These are phyloP conservation scores for Dicyrtoma fusca DNA, from an alignment of 2,888 invertebrate genomes.

Conservation along the genomic window DNA sequence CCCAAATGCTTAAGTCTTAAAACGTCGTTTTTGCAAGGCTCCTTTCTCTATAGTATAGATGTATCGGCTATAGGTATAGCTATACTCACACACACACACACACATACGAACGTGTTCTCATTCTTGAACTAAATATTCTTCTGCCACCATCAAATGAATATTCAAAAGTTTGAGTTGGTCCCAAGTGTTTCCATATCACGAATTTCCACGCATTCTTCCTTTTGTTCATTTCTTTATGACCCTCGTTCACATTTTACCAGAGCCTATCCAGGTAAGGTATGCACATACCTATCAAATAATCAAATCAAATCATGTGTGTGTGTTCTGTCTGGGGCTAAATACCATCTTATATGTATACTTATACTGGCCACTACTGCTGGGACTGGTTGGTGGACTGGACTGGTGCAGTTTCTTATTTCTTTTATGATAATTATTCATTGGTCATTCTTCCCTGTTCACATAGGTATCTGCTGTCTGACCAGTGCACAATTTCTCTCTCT, in stretches of 20 bases:
- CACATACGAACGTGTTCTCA: no score
- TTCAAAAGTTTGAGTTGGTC: conserved; percentile 20
- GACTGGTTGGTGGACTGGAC: background rate
- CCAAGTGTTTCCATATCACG: conserved; percentile 27
- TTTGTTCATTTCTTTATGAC: background rate
- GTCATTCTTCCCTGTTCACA: background rate
- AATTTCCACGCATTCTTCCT: conserved; percentile 28
- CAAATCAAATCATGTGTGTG: background rate
- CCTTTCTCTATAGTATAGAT: no score
- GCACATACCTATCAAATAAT: background rate
- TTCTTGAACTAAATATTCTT: conserved; percentile 18
- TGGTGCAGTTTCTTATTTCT: background rate
- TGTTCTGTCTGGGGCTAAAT: background rate
- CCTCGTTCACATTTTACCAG: conserved; percentile 13
- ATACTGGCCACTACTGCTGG: background rate
- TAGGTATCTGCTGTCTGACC: background rate
- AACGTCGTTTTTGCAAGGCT: no score
- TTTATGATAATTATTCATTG: conserved; percentile 32
- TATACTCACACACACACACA: no score
- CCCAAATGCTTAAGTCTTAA: no score
- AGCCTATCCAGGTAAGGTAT: background rate
- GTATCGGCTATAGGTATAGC: no score
- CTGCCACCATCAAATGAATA: conserved; percentile 27
- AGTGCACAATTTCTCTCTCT: background rate
- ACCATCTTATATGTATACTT: background rate